phyloP scores from a whole-genome alignment of 2,113 vertebrate genomes.

The Amia ocellicauda region DNA sequence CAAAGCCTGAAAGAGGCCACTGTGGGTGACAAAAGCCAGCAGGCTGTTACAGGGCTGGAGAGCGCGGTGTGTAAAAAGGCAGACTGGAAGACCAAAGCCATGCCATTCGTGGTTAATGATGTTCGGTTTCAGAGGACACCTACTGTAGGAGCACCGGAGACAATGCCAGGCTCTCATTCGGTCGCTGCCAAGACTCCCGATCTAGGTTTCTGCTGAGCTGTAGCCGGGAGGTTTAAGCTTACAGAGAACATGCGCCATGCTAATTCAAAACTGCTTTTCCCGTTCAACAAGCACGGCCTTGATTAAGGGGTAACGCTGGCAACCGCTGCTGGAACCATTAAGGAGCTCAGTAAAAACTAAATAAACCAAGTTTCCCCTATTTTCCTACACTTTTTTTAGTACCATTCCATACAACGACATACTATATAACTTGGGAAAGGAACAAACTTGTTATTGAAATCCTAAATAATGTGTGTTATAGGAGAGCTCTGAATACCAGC shows the following conservation, averaged over 20 bases:
- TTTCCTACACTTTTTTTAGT: too few species aligned
- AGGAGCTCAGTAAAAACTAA: too few species aligned
- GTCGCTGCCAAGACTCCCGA: neutral
- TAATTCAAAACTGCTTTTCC: neutral
- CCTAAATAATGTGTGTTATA: too few species aligned
- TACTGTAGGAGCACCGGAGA: neutral
- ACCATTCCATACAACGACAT: too few species aligned
- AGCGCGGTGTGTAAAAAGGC: neutral
- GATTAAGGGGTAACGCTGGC: too few species aligned
- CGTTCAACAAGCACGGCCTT: neutral
- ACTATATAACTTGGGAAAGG: too few species aligned
- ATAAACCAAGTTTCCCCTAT: too few species aligned
- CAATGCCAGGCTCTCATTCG: neutral
- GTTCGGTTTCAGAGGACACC: neutral
- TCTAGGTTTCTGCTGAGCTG: neutral
- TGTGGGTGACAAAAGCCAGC: neutral
- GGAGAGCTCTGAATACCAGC: too few species aligned
- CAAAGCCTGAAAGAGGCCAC: neutral
- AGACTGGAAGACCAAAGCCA: neutral
- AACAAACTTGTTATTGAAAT: too few species aligned
- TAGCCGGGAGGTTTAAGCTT: conserved; percentile 2
- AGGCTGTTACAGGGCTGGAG: neutral
- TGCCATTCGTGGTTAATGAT: neutral
- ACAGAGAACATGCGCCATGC: neutral
- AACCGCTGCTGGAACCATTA: too few species aligned